phyloP scores from a whole-genome alignment of 2,113 vertebrate genomes.

The Circaetus cinerascens region DNA sequence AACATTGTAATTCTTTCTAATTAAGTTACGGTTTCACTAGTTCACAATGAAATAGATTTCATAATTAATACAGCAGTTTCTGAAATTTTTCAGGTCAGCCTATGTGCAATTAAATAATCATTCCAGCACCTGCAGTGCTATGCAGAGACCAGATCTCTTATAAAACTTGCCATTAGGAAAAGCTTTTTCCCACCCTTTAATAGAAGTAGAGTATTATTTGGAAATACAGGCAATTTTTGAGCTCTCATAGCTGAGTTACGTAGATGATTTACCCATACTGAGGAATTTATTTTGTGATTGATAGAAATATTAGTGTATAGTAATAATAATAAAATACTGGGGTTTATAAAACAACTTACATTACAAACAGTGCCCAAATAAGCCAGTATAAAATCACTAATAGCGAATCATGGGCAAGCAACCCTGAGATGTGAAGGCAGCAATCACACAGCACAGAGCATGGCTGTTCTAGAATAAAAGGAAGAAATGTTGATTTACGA shows the following conservation, averaged over 20 bases:
- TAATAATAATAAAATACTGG: conserved; percentile 4
- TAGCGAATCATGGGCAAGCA: not conserved
- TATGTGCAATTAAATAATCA: not conserved
- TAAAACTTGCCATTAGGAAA: not conserved
- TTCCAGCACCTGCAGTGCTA: not conserved
- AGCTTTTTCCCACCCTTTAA: not conserved
- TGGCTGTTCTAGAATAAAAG: not conserved
- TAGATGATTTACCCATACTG: not conserved
- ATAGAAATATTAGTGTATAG: not conserved
- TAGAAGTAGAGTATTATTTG: not conserved
- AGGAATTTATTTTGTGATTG: conserved; percentile 10
- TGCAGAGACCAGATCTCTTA: not conserved
- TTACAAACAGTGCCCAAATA: not conserved
- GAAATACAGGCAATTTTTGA: not conserved
- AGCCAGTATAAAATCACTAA: not conserved
- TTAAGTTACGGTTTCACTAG: conserved; percentile 21
- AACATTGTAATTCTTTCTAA: conserved; percentile 10
- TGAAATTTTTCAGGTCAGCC: not conserved
- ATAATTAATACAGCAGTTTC: not conserved
- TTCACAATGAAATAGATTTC: not conserved
- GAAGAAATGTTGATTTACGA: not conserved
- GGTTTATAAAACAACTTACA: conserved; percentile 17
- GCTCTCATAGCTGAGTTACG: not conserved
- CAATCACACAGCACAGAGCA: not conserved
- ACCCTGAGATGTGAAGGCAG: not conserved